Evolutionary conservation across 2,113 vertebrate genomes (phyloP), one percentile per base, ranked within the genome.

Genomic region (Cnemophilus loriae): DNA sequence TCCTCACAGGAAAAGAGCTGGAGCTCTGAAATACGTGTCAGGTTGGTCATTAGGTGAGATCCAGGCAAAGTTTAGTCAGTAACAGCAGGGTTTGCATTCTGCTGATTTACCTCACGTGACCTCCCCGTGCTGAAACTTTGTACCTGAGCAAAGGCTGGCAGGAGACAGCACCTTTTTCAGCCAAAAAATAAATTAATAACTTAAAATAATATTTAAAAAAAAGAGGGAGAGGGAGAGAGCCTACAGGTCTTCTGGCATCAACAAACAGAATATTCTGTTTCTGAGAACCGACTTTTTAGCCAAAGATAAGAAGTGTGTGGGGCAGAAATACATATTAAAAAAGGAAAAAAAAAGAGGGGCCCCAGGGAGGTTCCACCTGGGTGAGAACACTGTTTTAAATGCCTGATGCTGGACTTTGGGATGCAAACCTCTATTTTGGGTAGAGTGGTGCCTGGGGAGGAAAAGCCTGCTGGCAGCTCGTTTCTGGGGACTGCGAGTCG

Each of bases 401-500:
- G 47, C 63, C 15, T 2, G 5, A 1, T 19, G 39, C 6, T 50
- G 52, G 47, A 44, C 21, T 75, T 75, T 3, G 14, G 32, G 71
- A 41, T 17, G 76, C 24, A 49, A 47, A 70, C 17, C n/a, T 22
- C n/a, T 4, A 0, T 21, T 7, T 6, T 49, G 35, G 1, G 44
- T 1, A 3, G 18, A 28, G 56, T 24, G 46, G 35, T 1, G 1
- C 37, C 1, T 6, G 5, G 16, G 63, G 59, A 76, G 23, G 61
- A 50, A 10, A 56, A 93, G 13, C 41, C 46, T 30, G 17, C 33
- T 32, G 2, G 1, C n/a, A 46, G 12, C 13, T 64, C 1, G 0
- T 3, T 49, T 70, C 10, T 18, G 44, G 81, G 49, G 18, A 10
- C 23, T 11, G 27, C 1, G 7, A 26, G 10, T 2, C 4, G 8